Conservation (phyloP, 2,888 invertebrate genomes). For the Nomada hirtipes region DNA sequence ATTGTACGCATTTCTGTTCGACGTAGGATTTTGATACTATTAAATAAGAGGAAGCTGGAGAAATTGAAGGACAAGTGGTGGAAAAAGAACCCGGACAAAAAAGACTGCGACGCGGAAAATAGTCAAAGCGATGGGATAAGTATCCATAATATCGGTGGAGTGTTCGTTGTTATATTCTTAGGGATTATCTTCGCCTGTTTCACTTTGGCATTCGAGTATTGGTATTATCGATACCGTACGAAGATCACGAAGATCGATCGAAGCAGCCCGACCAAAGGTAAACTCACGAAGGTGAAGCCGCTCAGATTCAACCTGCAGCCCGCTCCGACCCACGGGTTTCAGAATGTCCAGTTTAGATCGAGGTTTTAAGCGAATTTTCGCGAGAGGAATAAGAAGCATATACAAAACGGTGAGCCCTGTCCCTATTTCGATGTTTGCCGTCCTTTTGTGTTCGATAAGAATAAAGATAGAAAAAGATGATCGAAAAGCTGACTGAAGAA, state of each 20-base stretch:
- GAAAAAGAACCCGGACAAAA: slow-evolving; percentile 92
- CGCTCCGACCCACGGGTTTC: slow-evolving; percentile 75
- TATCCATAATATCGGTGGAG: slow-evolving; percentile 98
- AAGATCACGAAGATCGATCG: slow-evolving; percentile 81
- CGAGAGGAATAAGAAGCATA: background rate
- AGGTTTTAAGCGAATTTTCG: slow-evolving; percentile 46
- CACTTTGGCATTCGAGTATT: slow-evolving; percentile 96
- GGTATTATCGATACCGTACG: slow-evolving; percentile 94
- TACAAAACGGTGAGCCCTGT: background rate
- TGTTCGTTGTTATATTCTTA: slow-evolving; percentile 98
- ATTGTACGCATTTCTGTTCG: background rate
- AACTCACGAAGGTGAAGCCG: slow-evolving; percentile 66
- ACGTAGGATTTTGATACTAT: slow-evolving; percentile 93
- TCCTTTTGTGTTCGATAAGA: background rate
- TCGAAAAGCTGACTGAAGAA: background rate
- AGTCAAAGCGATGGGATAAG: slow-evolving; percentile 98
- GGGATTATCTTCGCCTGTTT: slow-evolving; percentile 96
- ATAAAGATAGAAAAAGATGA: background rate
- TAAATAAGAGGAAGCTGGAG: slow-evolving; percentile 97
- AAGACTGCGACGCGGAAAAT: slow-evolving; percentile 93
- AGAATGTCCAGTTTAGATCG: slow-evolving; percentile 59
- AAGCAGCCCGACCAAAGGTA: slow-evolving; percentile 41
- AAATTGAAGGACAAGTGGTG: slow-evolving; percentile 98
- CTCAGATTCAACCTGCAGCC: slow-evolving; percentile 78
- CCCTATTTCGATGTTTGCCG: background rate